These are phyloP conservation scores for Stegostoma tigrinum DNA, from an alignment of 2,113 vertebrate species.

Conservation along the genomic window DNA sequence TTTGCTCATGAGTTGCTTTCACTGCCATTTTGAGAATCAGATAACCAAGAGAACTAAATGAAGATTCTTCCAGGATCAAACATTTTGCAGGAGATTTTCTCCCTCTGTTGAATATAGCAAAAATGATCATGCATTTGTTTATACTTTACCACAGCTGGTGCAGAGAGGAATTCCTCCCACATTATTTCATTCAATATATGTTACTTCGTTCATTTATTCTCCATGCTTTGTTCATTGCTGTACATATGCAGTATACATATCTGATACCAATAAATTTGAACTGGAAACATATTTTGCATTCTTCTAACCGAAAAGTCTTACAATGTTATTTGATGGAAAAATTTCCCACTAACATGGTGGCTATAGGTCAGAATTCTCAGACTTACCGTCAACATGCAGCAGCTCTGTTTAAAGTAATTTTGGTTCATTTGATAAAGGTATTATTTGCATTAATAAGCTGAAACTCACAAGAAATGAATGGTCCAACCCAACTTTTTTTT, in stretches of 20 bases:
- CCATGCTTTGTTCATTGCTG: neutral
- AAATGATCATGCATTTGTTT: neutral
- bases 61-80: neutral
- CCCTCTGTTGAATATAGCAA: neutral
- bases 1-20: too few relatives aligned
- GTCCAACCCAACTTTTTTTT: neutral
- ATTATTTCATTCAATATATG: neutral
- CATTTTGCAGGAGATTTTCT: neutral
- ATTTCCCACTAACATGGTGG: neutral
- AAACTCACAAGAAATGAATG: neutral
- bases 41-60: neutral
- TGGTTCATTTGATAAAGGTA: neutral
- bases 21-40: too few relatives aligned
- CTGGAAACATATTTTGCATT: neutral
- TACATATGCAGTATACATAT: neutral
- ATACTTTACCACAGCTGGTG: neutral
- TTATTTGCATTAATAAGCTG: constrained; percentile 19
- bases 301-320: neutral
- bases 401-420: neutral
- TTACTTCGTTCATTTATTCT: neutral
- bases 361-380: neutral
- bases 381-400: too few relatives aligned
- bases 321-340: neutral
- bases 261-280: neutral
- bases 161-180: neutral